phyloP scores from a whole-genome alignment of 2,113 vertebrate genomes.

The Corynorhinus townsendii region DNA sequence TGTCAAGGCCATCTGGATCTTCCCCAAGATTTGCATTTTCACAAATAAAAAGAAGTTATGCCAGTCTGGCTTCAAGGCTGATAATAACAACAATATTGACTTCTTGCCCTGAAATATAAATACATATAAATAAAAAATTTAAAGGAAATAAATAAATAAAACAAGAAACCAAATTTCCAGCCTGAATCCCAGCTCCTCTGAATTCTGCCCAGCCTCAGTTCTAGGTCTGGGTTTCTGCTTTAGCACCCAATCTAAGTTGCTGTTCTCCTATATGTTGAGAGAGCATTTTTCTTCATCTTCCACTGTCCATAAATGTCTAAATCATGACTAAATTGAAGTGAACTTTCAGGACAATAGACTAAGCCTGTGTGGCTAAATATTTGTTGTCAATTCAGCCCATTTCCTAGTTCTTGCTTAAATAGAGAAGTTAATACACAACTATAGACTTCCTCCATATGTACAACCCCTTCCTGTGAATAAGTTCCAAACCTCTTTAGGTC shows the following conservation, averaged over 20 bases:
- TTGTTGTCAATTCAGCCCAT: not conserved
- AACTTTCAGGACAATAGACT: not conserved
- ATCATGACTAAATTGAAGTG: not conserved
- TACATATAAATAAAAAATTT: not conserved
- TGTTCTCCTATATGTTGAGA: not conserved
- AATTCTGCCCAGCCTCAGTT: not conserved
- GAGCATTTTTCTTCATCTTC: not conserved
- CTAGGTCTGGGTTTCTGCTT: not conserved
- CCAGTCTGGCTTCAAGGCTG: not conserved
- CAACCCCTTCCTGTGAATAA: not conserved
- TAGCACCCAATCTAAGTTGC: not conserved
- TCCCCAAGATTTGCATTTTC: not conserved
- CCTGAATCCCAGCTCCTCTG: not conserved
- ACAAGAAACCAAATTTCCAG: not conserved
- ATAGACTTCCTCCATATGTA: not conserved
- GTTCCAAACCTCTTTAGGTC: not conserved
- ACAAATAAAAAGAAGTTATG: not conserved
- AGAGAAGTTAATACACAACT: not conserved
- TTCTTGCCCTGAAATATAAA: not conserved
- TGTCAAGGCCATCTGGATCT: not conserved
- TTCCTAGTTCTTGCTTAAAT: not conserved
- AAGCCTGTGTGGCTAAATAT: not conserved
- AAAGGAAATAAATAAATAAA: not conserved
- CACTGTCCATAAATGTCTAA: not conserved
- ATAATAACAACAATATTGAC: not conserved